Percentiles rank a stretch among this genome's conserved stretches.
Conservation (phyloP, 2,797 vertebrate species). For the Tapirus indicus region DNA sequence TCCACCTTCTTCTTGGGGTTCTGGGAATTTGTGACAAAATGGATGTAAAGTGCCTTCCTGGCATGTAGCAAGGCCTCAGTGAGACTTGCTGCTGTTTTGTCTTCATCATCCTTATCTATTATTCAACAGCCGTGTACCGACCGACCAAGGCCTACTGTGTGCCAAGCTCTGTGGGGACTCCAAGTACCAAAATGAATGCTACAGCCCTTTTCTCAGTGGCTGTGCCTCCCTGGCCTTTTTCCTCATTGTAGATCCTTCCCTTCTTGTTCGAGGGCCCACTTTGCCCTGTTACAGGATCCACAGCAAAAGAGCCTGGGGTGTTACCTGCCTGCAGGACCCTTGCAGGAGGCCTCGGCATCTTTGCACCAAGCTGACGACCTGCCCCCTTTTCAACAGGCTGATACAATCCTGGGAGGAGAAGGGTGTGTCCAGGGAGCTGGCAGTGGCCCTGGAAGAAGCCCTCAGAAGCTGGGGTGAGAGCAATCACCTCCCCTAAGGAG, state of each 20-base stretch:
- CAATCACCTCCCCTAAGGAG: neutral
- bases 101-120: neutral
- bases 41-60: neutral
- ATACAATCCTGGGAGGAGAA: neutral
- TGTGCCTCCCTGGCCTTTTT: neutral
- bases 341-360: neutral
- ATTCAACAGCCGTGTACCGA: neutral
- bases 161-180: neutral
- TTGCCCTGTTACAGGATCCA: neutral
- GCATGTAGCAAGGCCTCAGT: neutral
- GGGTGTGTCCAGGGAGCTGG: neutral
- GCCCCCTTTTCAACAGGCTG: neutral
- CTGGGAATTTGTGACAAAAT: neutral
- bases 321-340: neutral
- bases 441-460: neutral
- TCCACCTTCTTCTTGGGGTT: neutral
- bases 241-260: neutral
- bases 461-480: neutral
- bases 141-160: neutral
- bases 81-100: neutral
- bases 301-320: neutral
- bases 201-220: neutral
- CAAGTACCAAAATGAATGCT: neutral
- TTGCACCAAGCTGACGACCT: neutral
- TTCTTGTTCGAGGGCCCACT: neutral